A percentile compares a stretch with the other conserved stretches of the same genome.
Conservation (phyloP, 2,888 invertebrate genomes). For the Magallana nippona region DNA sequence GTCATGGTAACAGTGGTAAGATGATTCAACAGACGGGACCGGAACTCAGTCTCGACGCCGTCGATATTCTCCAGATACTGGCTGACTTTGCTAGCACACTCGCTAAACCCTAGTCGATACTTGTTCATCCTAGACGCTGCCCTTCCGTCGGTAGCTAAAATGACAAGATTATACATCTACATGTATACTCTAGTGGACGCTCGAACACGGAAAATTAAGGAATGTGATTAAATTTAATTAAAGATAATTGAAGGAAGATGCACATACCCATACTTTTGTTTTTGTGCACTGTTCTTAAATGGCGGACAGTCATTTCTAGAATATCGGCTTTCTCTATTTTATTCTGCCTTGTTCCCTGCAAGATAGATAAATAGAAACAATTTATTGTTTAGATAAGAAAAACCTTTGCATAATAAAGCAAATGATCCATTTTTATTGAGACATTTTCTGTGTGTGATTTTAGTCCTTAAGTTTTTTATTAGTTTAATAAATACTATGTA, state of each 20-base stretch:
- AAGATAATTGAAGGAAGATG: too few relatives aligned
- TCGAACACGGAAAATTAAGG: too few relatives aligned
- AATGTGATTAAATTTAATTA: too few relatives aligned
- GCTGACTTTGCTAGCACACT: constrained; percentile 73
- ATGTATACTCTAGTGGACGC: background rate
- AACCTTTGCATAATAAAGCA: too few relatives aligned
- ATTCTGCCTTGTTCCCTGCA: constrained; percentile 94
- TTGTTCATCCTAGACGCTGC: constrained; percentile 86
- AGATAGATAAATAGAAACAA: constrained; percentile 64
- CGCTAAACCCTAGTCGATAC: constrained; percentile 72
- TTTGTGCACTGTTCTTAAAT: constrained; percentile 91
- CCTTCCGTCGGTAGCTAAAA: constrained; percentile 85
- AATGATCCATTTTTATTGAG: too few relatives aligned
- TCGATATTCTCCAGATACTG: constrained; percentile 64
- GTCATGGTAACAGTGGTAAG: constrained; percentile 54
- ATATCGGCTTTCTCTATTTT: constrained; percentile 98
- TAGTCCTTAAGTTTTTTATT: too few relatives aligned
- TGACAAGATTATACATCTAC: background rate
- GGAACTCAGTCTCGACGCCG: constrained; percentile 66
- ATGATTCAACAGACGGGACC: constrained; percentile 67
- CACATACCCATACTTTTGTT: constrained; percentile 83
- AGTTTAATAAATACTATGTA: too few relatives aligned
- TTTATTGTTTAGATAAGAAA: too few relatives aligned
- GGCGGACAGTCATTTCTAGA: constrained; percentile 97
- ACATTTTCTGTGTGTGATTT: too few relatives aligned